Evolutionary conservation across 2,797 vertebrate genomes (phyloP), one percentile per base, ranked within the genome.

Genomic region (Fundulus diaphanus): DNA sequence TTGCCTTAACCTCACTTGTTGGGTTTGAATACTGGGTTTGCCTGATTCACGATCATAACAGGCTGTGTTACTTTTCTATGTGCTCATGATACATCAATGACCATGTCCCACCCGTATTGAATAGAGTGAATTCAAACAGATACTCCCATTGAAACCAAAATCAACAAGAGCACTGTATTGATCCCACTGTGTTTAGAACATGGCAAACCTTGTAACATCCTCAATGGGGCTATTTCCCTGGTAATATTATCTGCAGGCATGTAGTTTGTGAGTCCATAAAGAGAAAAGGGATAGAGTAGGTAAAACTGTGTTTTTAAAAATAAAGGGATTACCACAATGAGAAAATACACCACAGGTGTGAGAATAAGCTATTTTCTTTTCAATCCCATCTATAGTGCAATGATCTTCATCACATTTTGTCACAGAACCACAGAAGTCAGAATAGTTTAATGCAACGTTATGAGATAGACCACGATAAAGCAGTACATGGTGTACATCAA

Each of bases 81-180:
- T 70, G n/a, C 63, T 76, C 1, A 0, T 70, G 59, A 59, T 68
- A 31, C 48, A 56, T 79, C 61, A 56, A 57, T 68, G 78, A 81
- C 74, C 61, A 73, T 46, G 35, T 84, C 42, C 76, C 44, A 72
- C 33, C 74, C 40, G 73, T 44, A 71, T 74, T 67, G 71, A 76
- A 73, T 77, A 63, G 42, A 70, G 42, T 61, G 31, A 49, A 56
- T 29, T 61, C 12, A 75, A 78, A 74, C 33, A 46, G 61, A 84
- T 86, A 76, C 74, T 72, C 71, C 73, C 74, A 59, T 35, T 74
- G 78, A 67, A 85, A 86, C 68, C 33, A 57, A 74, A 80, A 85
- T 76, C 65, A 48, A 33, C 75, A 77, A 29, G 7, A 75, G 13
- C 24, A 46, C 77, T 63, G 68, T 68, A 88, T 80, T 72, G 72